Evolutionary conservation across 2,113 vertebrate species (phyloP).

Genomic region (Theristicus caerulescens): DNA sequence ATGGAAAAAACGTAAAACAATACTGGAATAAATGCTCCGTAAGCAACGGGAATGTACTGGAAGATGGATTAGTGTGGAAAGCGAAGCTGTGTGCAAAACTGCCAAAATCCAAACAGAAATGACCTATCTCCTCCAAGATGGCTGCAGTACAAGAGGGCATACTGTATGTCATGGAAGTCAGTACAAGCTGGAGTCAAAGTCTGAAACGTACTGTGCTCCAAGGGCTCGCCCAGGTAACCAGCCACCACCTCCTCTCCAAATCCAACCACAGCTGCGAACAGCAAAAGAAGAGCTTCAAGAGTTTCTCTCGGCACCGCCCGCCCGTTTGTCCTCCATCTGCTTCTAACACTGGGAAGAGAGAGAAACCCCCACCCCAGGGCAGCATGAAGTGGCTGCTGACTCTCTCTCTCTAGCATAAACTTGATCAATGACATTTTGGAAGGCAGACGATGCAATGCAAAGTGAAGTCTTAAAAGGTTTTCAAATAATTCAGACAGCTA

Average conservation of each 20-base stretch:
- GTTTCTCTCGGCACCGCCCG: background rate
- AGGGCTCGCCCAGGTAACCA: background rate
- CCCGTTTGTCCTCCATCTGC: background rate
- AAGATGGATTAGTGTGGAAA: constrained; percentile 70
- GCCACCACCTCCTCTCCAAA: constrained; percentile 9
- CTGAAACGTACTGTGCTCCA: background rate
- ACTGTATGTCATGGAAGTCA: constrained; percentile 12
- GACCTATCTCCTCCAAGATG: constrained; percentile 54
- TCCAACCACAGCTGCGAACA: background rate
- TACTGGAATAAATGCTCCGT: constrained; percentile 65
- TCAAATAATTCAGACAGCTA: background rate
- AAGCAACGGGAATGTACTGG: constrained; percentile 68
- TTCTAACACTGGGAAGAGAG: background rate
- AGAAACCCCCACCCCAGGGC: background rate
- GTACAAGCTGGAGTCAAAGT: constrained; percentile 59
- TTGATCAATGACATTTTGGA: background rate
- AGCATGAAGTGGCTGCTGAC: background rate
- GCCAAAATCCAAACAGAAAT: constrained; percentile 61
- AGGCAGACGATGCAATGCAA: background rate
- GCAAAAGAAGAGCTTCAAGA: background rate
- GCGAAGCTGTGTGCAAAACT: constrained; percentile 73
- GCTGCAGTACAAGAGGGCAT: constrained; percentile 68
- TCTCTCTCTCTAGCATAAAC: background rate
- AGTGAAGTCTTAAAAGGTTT: background rate
- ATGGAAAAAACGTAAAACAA: constrained; percentile 43